Base-by-base conservation (phyloP, 53 echinoderm and acorn worm genomes). In the Henricia sp. region DNA sequence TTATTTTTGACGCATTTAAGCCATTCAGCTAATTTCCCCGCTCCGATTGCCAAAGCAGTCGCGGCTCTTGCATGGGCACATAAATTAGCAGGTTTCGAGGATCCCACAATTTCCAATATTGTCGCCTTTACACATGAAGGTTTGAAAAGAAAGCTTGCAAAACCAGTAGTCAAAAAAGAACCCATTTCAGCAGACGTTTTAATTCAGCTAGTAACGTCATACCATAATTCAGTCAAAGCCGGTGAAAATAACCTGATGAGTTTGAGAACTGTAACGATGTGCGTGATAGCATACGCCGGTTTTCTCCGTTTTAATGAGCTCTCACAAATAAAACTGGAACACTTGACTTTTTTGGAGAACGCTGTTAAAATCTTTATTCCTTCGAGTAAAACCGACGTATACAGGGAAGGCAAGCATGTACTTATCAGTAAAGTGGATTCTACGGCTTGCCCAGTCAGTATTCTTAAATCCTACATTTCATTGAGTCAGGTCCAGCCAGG, bases 41-140 rank as follows among this genome's bases (percentile, higher is more conserved):
- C 82, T 23, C 82, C 82, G 4, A 43, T 82, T 23, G 50, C 2
- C 32, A 82, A 66, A 30, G 82, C 82, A 28, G n/a, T 65, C 10
- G 30, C 82, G 67, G 82, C 67, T 21, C 46, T 82, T 32, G 38
- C 59, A 12, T 80, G 64, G 80, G 80, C 80, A 25, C 80, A 80
- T 30, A 80, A 28, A 39, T 39, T 80, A 27, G 80, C 80, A 26
- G 29, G 48, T 2, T 2, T 40, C 13, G 21, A n/a, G n/a, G 66
- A 82, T 16, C 63, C 58, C 27, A 38, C 66, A 37, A 26, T 32
- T 8, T 36, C 37, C 14, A 11, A 27, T 10, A 9, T 82, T n/a
- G 67, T 82, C 17, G n/a, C 21, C 26, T 12, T 37, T 16, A 56
- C 58, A 1, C 23, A 25, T 16, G 78, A 59, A 17, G 62, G 60